These are phyloP conservation scores for Morone saxatilis DNA, from an alignment of 2,113 vertebrate genomes.

Conservation along the genomic window DNA sequence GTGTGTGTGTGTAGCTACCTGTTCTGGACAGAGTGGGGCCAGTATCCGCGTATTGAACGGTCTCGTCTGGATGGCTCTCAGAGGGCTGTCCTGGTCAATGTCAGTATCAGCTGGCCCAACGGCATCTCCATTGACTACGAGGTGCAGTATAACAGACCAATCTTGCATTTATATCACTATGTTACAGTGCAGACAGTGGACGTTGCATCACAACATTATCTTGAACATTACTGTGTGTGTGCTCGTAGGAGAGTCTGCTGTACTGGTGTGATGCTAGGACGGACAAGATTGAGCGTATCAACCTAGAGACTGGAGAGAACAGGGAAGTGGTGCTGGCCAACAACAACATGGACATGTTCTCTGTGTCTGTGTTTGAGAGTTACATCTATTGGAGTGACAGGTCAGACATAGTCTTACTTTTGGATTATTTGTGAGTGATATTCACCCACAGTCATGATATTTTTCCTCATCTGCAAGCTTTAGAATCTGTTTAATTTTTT, in stretches of 20 bases:
- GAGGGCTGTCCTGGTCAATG: slow-evolving; percentile 92
- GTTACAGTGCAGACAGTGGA: neutral
- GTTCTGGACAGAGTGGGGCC: slow-evolving; percentile 99
- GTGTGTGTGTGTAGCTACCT: slow-evolving; percentile 86
- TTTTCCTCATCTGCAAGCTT: neutral
- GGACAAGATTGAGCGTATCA: slow-evolving; percentile 95
- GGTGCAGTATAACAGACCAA: slow-evolving; percentile 77
- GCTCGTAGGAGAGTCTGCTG: slow-evolving; percentile 89
- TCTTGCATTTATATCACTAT: neutral
- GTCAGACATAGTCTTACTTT: slow-evolving; percentile 73
- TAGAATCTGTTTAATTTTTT: neutral
- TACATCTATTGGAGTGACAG: slow-evolving; percentile 99
- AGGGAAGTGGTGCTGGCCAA: slow-evolving; percentile 93
- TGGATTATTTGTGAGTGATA: neutral
- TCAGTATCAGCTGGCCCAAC: slow-evolving; percentile 98
- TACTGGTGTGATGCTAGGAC: slow-evolving; percentile 98
- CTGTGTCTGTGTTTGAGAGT: slow-evolving; percentile 95
- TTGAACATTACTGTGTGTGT: neutral
- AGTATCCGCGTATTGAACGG: slow-evolving; percentile 95
- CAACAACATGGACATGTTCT: slow-evolving; percentile 99
- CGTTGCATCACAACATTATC: neutral
- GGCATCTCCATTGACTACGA: slow-evolving; percentile 97
- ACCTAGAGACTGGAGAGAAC: slow-evolving; percentile 95
- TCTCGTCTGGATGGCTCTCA: slow-evolving; percentile 92
- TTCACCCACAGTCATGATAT: neutral